Evolutionary conservation across 2,797 vertebrate species (phyloP).

Genomic region (Todus mexicanus): DNA sequence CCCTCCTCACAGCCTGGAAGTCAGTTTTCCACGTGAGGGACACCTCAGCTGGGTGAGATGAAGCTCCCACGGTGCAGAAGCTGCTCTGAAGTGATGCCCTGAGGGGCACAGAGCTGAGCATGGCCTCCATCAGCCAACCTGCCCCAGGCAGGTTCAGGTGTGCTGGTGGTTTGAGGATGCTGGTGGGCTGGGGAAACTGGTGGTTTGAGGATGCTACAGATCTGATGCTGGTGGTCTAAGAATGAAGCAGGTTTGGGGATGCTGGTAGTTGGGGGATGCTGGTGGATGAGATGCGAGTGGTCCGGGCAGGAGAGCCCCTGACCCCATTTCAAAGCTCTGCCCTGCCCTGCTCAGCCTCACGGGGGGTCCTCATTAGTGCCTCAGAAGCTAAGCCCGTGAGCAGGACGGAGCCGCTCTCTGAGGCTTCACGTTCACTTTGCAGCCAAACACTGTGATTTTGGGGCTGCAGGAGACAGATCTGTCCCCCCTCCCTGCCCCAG

Average conservation of each 20-base stretch:
- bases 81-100: background rate
- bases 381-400: background rate
- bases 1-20: background rate
- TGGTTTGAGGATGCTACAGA: accelerated
- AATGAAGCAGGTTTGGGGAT: background rate
- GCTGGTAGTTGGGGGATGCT: background rate
- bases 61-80: background rate
- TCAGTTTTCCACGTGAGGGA: background rate
- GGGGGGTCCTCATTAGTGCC: background rate
- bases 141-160: background rate
- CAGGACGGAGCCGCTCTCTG: accelerated
- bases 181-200: background rate
- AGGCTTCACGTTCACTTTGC: background rate
- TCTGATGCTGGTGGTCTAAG: accelerated
- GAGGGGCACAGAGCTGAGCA: background rate
- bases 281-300: too few relatives aligned
- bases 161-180: accelerated
- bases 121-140: background rate
- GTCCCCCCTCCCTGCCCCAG: background rate
- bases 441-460: accelerated
- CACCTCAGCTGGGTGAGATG: background rate
- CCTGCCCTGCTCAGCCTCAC: background rate
- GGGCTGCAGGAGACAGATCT: background rate
- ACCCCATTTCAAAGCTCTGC: background rate
- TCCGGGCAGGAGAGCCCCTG: background rate